Conservation (phyloP, 2,888 invertebrate species). For the Panorpa germanica region DNA sequence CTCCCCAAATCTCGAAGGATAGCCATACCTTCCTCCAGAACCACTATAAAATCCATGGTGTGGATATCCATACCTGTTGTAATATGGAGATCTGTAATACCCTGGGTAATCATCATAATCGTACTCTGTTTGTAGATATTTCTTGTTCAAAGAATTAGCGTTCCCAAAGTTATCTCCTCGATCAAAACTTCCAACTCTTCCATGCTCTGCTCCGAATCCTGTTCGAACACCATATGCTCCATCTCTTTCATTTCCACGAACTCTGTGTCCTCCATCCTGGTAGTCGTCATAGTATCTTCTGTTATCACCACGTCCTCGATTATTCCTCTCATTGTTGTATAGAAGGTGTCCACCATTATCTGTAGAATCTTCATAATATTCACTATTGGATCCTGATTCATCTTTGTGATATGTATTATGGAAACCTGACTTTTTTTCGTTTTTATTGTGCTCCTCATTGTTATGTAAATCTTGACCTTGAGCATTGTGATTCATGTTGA, state of each 20-base stretch:
- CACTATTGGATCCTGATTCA: constrained; percentile 46
- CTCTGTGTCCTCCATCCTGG: constrained; percentile 8
- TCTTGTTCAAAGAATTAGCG: too few relatives aligned
- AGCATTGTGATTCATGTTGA: too few relatives aligned
- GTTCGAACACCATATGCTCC: constrained; percentile 8
- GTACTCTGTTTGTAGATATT: too few relatives aligned
- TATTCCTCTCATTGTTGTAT: constrained; percentile 15
- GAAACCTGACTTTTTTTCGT: constrained; percentile 48
- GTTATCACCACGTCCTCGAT: constrained; percentile 9
- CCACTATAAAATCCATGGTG: too few relatives aligned
- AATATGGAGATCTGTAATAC: too few relatives aligned
- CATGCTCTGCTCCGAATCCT: not conserved
- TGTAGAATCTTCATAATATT: constrained; percentile 42
- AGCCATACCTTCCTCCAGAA: too few relatives aligned
- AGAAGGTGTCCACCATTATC: constrained; percentile 24
- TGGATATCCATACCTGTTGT: too few relatives aligned
- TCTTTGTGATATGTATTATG: constrained; percentile 51
- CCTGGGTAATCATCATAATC: too few relatives aligned
- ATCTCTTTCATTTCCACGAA: constrained; percentile 10
- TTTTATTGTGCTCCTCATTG: constrained; percentile 39
- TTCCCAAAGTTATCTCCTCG: too few relatives aligned
- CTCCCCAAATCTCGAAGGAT: too few relatives aligned
- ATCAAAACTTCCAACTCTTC: not conserved
- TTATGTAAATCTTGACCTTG: constrained; percentile 11
- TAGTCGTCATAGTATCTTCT: constrained; percentile 9